phyloP scores from a whole-genome alignment of 2,888 invertebrate species.

The Lacanobia oleracea region DNA sequence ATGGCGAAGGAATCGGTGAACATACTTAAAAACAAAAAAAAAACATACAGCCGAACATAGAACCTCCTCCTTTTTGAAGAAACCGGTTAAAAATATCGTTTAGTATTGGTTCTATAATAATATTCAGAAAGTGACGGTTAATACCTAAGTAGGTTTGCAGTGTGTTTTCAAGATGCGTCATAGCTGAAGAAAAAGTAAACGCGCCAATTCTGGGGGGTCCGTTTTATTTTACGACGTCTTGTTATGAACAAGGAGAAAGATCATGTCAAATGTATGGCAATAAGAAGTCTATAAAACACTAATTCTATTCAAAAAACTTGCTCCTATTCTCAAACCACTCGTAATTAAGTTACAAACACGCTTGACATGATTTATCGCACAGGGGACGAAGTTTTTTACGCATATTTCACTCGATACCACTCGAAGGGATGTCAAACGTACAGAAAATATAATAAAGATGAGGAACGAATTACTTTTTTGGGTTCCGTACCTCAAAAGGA shows the following conservation, averaged over 20 bases:
- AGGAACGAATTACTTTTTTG: constrained; percentile 24
- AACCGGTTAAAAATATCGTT: too few relatives aligned
- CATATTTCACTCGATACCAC: constrained; percentile 14
- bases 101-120: constrained; percentile 1
- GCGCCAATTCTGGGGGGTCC: not conserved
- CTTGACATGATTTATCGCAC: constrained; percentile 30
- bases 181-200: not conserved
- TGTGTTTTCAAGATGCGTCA: constrained; percentile 1
- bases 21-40: too few relatives aligned
- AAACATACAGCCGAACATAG: too few relatives aligned
- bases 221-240: not conserved
- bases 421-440: constrained; percentile 36
- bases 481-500: too few relatives aligned
- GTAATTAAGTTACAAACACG: constrained; percentile 45
- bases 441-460: constrained; percentile 18
- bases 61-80: too few relatives aligned
- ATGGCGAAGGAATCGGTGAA: too few relatives aligned
- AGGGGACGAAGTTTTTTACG: constrained; percentile 45
- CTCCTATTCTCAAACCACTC: constrained; percentile 46
- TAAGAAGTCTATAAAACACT: constrained; percentile 1
- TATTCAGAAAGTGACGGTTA: not conserved
- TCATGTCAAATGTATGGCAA: not conserved
- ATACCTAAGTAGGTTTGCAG: constrained; percentile 4
- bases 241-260: constrained; percentile 8
- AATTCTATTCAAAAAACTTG: constrained; percentile 29